phyloP scores from a whole-genome alignment of 2,888 invertebrate genomes.

The Vanessa cardui region DNA sequence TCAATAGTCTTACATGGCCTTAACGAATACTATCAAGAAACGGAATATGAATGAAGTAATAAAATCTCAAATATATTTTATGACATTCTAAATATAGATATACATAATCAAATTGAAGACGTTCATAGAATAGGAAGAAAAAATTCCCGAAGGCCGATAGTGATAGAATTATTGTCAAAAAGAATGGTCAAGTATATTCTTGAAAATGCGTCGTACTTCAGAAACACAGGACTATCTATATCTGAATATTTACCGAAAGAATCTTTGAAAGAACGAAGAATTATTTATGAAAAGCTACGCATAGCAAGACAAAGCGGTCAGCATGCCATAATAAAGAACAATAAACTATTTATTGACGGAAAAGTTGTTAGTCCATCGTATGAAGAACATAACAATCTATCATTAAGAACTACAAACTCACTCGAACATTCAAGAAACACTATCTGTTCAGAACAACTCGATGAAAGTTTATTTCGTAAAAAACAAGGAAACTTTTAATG shows the following conservation, averaged over 20 bases:
- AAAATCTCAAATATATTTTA: constrained; percentile 14
- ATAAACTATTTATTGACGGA: constrained; percentile 7
- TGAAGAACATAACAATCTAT: constrained; percentile 1
- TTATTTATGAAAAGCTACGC: constrained; percentile 3
- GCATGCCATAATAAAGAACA: constrained; percentile 8
- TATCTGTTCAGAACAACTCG: neutral
- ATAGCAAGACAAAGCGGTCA: constrained; percentile 13
- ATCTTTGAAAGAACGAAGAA: constrained; percentile 13
- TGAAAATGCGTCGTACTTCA: constrained; percentile 18
- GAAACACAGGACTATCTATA: constrained; percentile 23
- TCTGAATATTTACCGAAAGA: constrained; percentile 24
- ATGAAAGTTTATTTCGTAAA: constrained; percentile 4
- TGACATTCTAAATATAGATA: constrained; percentile 19
- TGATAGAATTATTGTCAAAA: constrained; percentile 28
- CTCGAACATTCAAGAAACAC: constrained; percentile 1
- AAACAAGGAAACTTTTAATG: constrained; percentile 11
- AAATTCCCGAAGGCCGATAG: constrained; percentile 21
- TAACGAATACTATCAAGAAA: constrained; percentile 20
- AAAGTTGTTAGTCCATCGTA: neutral
- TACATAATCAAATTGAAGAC: constrained; percentile 25
- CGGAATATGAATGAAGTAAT: constrained; percentile 18
- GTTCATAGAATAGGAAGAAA: constrained; percentile 22
- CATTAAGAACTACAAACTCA: neutral
- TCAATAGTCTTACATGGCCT: constrained; percentile 23
- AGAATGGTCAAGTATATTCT: constrained; percentile 24